phyloP scores from a whole-genome alignment of 2,888 invertebrate genomes.

The Protodeltote pygarga region DNA sequence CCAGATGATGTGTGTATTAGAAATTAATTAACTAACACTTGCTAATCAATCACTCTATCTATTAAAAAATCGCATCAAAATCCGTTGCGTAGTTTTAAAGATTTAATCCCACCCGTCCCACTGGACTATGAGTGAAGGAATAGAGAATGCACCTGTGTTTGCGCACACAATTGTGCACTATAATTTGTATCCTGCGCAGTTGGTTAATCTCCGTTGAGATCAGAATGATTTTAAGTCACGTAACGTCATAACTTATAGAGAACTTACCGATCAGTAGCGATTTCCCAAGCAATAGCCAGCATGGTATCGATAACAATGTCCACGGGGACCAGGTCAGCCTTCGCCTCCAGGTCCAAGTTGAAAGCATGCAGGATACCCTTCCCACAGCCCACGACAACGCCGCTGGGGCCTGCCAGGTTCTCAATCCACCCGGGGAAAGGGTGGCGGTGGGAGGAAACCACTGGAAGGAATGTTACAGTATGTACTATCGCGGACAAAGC shows the following conservation, averaged over 20 bases:
- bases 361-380: slow-evolving; percentile 90
- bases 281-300: slow-evolving; percentile 90
- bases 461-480: too few relatives aligned
- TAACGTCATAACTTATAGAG: neutral
- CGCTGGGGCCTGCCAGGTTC: slow-evolving; percentile 95
- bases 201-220: neutral
- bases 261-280: slow-evolving; percentile 65
- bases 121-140: too few relatives aligned
- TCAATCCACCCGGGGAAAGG: slow-evolving; percentile 94
- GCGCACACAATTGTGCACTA: too few relatives aligned
- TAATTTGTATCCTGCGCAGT: too few relatives aligned
- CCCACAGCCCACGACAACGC: slow-evolving; percentile 89
- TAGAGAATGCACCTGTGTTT: too few relatives aligned
- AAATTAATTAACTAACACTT: too few relatives aligned
- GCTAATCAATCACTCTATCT: too few relatives aligned
- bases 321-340: slow-evolving; percentile 92
- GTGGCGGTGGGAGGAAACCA: slow-evolving; percentile 86
- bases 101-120: too few relatives aligned
- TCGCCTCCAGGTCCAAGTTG: slow-evolving; percentile 80
- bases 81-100: too few relatives aligned
- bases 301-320: slow-evolving; percentile 92
- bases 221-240: neutral
- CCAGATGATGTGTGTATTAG: too few relatives aligned
- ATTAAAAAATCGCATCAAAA: too few relatives aligned
- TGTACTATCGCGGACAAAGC: too few relatives aligned